Conservation (phyloP, 1,140 invertebrate species). For the Marisa cornuarietis region DNA sequence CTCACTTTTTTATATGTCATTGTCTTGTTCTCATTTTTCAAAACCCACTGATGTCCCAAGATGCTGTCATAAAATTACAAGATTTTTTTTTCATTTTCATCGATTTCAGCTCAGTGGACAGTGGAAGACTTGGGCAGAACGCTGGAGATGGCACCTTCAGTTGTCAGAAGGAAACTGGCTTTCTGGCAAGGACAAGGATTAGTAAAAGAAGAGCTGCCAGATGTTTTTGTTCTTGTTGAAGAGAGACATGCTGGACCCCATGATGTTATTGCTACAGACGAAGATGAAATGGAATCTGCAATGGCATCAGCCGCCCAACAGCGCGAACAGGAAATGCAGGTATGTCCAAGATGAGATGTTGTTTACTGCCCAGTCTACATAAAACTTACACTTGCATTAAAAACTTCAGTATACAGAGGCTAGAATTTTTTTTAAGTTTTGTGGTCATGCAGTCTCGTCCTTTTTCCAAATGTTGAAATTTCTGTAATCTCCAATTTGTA, state of each 20-base stretch:
- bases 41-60: too few species aligned
- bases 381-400: slow-evolving; percentile 10
- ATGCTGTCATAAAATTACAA: background rate
- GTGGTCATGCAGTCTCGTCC: background rate
- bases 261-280: slow-evolving; percentile 79
- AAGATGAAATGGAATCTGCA: slow-evolving; percentile 73
- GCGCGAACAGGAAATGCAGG: slow-evolving; percentile 80
- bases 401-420: background rate
- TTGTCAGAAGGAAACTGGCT: slow-evolving; percentile 83
- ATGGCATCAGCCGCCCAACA: slow-evolving; percentile 94
- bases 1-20: too few species aligned
- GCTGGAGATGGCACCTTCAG: slow-evolving; percentile 85
- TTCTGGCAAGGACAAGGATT: slow-evolving; percentile 88
- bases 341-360: slow-evolving; percentile 7
- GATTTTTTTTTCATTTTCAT: background rate
- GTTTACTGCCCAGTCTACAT: background rate
- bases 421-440: background rate
- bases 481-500: too few species aligned
- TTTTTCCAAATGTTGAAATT: background rate
- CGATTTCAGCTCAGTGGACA: slow-evolving; percentile 76
- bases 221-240: slow-evolving; percentile 83
- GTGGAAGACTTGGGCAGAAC: slow-evolving; percentile 84
- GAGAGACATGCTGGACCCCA: slow-evolving; percentile 68
- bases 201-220: slow-evolving; percentile 78
- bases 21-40: too few species aligned